Percentiles rank a stretch among this genome's conserved stretches.
Conservation (phyloP, 1,140 invertebrate genomes). For the Neuroterus valhalla region DNA sequence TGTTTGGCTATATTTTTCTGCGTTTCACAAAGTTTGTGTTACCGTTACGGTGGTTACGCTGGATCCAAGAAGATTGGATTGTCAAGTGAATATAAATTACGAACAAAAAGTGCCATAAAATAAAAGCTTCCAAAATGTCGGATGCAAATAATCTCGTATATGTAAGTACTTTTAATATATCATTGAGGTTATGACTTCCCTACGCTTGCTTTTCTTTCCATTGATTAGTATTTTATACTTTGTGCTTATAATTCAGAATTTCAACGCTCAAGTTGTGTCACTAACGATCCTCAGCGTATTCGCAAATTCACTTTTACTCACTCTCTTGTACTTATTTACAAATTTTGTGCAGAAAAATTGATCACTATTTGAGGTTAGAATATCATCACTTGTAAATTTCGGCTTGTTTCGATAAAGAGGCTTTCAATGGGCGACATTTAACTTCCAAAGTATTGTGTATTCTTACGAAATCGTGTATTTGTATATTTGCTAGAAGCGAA, state of each 20-base stretch:
- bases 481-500: too few species aligned
- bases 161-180: neutral
- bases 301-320: neutral
- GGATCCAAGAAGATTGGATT: neutral
- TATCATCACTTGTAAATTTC: too few species aligned
- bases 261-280: neutral
- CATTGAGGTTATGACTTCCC: conserved; percentile 19
- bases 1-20: conserved; percentile 8
- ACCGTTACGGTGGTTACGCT: neutral
- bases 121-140: neutral
- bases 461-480: too few species aligned
- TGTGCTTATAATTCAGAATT: neutral
- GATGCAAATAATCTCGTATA: conserved; percentile 2
- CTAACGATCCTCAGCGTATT: neutral
- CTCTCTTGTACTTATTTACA: neutral
- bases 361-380: too few species aligned
- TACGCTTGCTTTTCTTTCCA: neutral
- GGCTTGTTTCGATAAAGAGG: too few species aligned
- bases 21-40: neutral
- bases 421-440: too few species aligned
- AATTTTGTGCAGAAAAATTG: neutral
- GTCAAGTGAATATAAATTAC: neutral
- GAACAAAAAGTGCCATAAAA: neutral
- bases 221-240: neutral
- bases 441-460: too few species aligned